Conservation (phyloP, 2,888 invertebrate genomes). For the Apoderus coryli region DNA sequence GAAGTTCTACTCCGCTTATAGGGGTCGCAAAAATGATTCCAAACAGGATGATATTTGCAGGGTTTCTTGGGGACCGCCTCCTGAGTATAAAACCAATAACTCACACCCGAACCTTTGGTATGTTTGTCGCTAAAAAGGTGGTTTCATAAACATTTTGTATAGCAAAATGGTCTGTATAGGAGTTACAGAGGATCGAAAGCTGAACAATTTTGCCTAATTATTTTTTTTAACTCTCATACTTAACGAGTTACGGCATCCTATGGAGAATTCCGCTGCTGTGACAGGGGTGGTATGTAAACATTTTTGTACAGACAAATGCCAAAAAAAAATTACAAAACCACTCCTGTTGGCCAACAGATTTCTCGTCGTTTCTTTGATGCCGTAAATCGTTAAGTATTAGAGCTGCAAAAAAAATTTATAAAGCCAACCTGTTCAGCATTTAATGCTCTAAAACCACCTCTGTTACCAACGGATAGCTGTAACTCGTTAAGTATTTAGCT, state of each 20-base stretch:
- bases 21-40: conserved; percentile 1
- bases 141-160: not conserved
- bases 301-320: too few relatives aligned
- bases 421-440: too few relatives aligned
- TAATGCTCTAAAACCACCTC: too few relatives aligned
- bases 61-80: conserved; percentile 2
- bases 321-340: too few relatives aligned
- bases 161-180: conserved; percentile 1
- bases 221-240: conserved; percentile 1
- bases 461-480: too few relatives aligned
- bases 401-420: not conserved
- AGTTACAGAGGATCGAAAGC: not conserved
- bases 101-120: conserved; percentile 2
- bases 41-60: not conserved
- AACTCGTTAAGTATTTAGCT: conserved; percentile 2
- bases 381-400: not conserved
- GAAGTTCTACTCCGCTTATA: conserved; percentile 1
- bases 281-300: too few relatives aligned
- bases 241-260: too few relatives aligned
- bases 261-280: too few relatives aligned
- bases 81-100: not conserved
- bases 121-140: not conserved
- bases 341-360: too few relatives aligned
- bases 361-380: not conserved
- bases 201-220: not conserved